Percentiles rank a stretch among this genome's conserved stretches.
phyloP scores from a whole-genome alignment of 1,140 invertebrate genomes.

The Belonocnema kinseyi region DNA sequence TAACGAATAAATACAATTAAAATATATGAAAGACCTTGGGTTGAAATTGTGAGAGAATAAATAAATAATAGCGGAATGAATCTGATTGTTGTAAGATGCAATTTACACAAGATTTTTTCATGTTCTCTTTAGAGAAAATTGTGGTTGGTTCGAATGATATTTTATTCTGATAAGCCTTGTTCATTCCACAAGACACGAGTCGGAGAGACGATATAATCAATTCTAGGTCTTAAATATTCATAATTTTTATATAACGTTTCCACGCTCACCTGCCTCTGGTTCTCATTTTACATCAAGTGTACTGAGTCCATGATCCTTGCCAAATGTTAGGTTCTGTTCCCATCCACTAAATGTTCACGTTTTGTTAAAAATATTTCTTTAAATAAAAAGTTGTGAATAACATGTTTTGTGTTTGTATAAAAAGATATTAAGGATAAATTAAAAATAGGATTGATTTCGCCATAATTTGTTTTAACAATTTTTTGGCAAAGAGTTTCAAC shows the following conservation, averaged over 20 bases:
- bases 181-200: neutral
- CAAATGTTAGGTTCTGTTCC: slow-evolving; percentile 21
- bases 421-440: no score
- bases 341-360: neutral
- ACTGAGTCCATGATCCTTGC: slow-evolving; percentile 5
- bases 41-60: no score
- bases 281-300: slow-evolving; percentile 34
- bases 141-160: neutral
- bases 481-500: no score
- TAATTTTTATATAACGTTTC: slow-evolving; percentile 43
- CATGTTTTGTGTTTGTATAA: no score
- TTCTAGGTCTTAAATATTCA: slow-evolving; percentile 37
- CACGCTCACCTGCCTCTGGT: slow-evolving; percentile 3
- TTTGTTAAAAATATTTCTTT: no score
- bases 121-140: neutral
- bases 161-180: neutral
- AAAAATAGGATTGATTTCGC: no score
- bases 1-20: no score
- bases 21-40: no score
- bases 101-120: neutral
- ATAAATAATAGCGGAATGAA: no score
- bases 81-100: no score
- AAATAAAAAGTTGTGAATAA: no score
- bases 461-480: no score
- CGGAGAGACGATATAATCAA: neutral